Base-by-base conservation (phyloP, 2,888 invertebrate species). In the Acrobasis suavella region DNA sequence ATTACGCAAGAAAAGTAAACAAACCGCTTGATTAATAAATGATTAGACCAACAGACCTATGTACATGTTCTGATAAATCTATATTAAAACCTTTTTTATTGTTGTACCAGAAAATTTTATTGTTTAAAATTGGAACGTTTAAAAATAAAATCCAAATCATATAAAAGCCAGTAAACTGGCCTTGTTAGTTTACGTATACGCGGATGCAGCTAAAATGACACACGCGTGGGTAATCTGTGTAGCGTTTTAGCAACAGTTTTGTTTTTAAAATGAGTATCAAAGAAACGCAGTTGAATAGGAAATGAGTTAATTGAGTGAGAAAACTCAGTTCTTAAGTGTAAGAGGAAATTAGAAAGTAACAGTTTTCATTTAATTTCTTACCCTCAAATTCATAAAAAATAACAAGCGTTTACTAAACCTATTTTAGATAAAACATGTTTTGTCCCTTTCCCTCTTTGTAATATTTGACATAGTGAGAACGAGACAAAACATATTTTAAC, bases 221-320 rank as follows among this genome's bases (percentile, higher is more conserved):
- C 72, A 67, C 68, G 73, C 74, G 75, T 69, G 70, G 72, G 46
- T 69, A 70, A 72, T 76, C 76, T 71, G 69, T 65, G 66, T 42
- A 22, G 12, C 39, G 42, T 46, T 37, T 3, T 12, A 37, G 37
- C 1, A 14, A 15, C 38, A 38, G 54, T 38, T 54, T 10, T 14
- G 32, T 8, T 46, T 38, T 54, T 38, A n/a, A 38, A 54, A 38
- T 32, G 12, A 51, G 22, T 51, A 14, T 51, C 22, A 22, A 51
- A 17, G 22, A 51, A 51, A 46, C 46, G 46, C 46, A 14, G 14
- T 3, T 42, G 22, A 42, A 3, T 10, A 12, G 12, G 12, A 12
- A 42, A 42, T 12, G 14, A n/a, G 12, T 14, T n/a, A n/a, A 14
- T 46, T 14, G 2, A 46, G 46, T 14, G n/a, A 3, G 46, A 12